These are phyloP conservation scores for Xenopus laevis DNA, from an alignment of 2,113 vertebrate genomes.

Conservation along the genomic window DNA sequence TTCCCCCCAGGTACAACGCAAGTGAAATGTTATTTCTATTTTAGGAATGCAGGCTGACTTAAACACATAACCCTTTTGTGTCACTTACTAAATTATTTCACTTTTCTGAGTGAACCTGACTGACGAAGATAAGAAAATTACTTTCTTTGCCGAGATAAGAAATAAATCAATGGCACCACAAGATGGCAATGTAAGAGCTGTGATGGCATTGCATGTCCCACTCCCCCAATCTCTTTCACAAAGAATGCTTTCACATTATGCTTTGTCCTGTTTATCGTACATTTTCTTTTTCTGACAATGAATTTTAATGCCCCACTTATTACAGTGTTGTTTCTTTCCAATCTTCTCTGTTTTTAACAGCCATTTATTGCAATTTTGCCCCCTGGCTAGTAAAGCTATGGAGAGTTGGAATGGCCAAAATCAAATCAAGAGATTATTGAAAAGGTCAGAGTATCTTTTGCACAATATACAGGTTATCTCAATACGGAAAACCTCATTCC, in stretches of 20 bases:
- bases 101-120: constrained; percentile 18
- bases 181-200: constrained; percentile 34
- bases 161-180: background rate
- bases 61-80: background rate
- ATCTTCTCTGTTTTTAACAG: constrained; percentile 33
- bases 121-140: constrained; percentile 6
- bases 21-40: constrained; percentile 5
- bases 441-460: constrained; percentile 39
- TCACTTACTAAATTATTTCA: constrained; percentile 21
- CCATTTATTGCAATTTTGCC: constrained; percentile 39
- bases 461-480: constrained; percentile 44
- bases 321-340: constrained; percentile 41
- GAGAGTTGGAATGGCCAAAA: constrained; percentile 29
- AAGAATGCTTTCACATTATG: constrained; percentile 17
- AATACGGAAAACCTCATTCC: constrained; percentile 38
- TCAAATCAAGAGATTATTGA: constrained; percentile 37
- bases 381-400: constrained; percentile 27
- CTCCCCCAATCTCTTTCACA: constrained; percentile 16
- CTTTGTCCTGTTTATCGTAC: constrained; percentile 39
- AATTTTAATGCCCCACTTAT: constrained; percentile 46
- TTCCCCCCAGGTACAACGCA: too few species aligned
- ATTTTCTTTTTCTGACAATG: constrained; percentile 39
- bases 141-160: background rate
- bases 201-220: background rate
- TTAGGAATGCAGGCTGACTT: background rate